A percentile compares a stretch with the other conserved stretches of the same genome.
These are phyloP conservation scores for Diarsia rubi DNA, from an alignment of 2,888 invertebrate genomes.

Conservation along the genomic window DNA sequence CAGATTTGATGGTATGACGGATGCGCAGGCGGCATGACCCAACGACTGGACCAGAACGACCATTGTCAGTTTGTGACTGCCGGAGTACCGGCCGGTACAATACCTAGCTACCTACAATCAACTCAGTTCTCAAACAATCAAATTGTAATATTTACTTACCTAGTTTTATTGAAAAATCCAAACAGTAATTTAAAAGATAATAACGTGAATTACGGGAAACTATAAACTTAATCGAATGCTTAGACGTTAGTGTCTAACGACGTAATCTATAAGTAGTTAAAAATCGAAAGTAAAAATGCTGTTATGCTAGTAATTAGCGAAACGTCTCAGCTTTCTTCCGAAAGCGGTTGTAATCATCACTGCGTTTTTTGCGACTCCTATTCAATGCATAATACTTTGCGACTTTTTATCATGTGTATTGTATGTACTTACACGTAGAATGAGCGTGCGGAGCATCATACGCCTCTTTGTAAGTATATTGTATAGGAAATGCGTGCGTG, in stretches of 20 bases:
- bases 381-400: constrained; percentile 60
- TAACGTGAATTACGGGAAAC: neutral
- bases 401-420: constrained; percentile 48
- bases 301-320: constrained; percentile 59
- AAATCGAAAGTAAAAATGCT: constrained; percentile 64
- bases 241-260: constrained; percentile 21
- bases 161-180: neutral
- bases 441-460: constrained; percentile 19
- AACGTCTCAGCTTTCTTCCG: constrained; percentile 62
- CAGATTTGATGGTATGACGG: constrained; percentile 74
- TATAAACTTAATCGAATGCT: neutral
- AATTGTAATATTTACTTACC: constrained; percentile 24
- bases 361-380: constrained; percentile 56
- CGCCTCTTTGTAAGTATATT: constrained; percentile 11
- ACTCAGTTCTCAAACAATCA: constrained; percentile 44
- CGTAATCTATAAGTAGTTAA: constrained; percentile 48
- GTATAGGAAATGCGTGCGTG: constrained; percentile 49
- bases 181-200: neutral
- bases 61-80: constrained; percentile 67
- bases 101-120: constrained; percentile 42
- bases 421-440: constrained; percentile 7
- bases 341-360: constrained; percentile 62
- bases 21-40: constrained; percentile 79
- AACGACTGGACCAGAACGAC: constrained; percentile 81
- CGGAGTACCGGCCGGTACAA: constrained; percentile 53